These are phyloP conservation scores for Alexandromys fortis DNA, from an alignment of 2,113 vertebrate genomes.

Conservation along the genomic window DNA sequence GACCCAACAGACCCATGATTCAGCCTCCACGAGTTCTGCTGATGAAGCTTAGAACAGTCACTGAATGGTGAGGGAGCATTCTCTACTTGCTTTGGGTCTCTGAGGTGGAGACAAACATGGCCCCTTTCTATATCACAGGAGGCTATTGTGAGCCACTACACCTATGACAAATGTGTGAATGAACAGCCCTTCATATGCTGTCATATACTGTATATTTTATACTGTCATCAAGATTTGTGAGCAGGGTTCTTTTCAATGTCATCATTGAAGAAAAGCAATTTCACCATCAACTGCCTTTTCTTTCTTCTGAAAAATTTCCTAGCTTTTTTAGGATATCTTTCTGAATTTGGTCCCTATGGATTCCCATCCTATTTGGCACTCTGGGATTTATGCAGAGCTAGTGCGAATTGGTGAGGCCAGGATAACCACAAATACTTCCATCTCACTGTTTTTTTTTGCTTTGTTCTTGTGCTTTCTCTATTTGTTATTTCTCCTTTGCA, in stretches of 20 bases:
- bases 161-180: background rate
- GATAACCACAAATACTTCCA: background rate
- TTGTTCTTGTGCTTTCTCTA: background rate
- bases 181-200: background rate
- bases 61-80: background rate
- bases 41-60: background rate
- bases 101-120: conserved; percentile 16
- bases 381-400: background rate
- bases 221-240: conserved; percentile 34
- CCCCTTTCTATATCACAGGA: background rate
- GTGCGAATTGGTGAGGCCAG: background rate
- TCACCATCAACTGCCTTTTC: conserved; percentile 7
- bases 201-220: background rate
- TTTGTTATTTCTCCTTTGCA: background rate
- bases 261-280: background rate
- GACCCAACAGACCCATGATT: background rate
- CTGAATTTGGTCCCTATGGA: background rate
- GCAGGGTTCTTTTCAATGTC: background rate
- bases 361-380: background rate
- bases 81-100: conserved; percentile 14
- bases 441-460: background rate
- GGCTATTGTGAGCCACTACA: background rate
- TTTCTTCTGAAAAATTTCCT: background rate
- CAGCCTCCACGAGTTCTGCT: background rate
- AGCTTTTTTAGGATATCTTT: background rate